Percentiles rank a stretch among this genome's conserved stretches.
Conservation (phyloP, 2,888 invertebrate genomes). For the Mythimna impura region DNA sequence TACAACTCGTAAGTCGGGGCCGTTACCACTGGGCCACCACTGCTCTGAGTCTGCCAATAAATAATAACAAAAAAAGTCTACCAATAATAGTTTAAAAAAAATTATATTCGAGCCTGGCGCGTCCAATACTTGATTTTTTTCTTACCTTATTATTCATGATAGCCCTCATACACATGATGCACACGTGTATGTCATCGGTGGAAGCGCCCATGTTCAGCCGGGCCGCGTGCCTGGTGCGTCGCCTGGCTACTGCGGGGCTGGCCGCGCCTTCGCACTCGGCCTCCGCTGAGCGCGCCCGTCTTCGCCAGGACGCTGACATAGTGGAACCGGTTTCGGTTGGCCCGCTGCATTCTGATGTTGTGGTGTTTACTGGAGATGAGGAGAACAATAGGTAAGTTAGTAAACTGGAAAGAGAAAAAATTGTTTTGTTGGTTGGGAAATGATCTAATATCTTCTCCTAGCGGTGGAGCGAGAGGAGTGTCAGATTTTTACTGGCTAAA, state of each 20-base stretch:
- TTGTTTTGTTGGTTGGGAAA: background rate
- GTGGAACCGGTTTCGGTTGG: slow-evolving; percentile 79
- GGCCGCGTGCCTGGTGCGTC: slow-evolving; percentile 96
- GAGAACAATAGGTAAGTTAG: background rate
- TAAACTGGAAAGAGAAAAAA: background rate
- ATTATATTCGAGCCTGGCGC: too few relatives aligned
- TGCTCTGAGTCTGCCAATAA: too few relatives aligned
- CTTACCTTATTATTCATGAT: slow-evolving; percentile 99
- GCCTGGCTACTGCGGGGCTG: slow-evolving; percentile 85
- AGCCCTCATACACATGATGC: slow-evolving; percentile 99
- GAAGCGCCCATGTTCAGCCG: slow-evolving; percentile 98
- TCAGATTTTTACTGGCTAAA: too few relatives aligned
- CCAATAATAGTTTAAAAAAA: too few relatives aligned
- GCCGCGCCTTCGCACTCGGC: slow-evolving; percentile 78
- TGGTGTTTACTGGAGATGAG: slow-evolving; percentile 79
- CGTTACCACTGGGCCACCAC: too few relatives aligned
- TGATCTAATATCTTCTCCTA: too few relatives aligned
- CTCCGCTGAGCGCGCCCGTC: slow-evolving; percentile 80
- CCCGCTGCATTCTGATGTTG: slow-evolving; percentile 86
- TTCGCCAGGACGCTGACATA: slow-evolving; percentile 82
- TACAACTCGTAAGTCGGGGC: too few relatives aligned
- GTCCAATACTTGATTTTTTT: too few relatives aligned
- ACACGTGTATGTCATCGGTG: slow-evolving; percentile 99
- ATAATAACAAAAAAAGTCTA: too few relatives aligned
- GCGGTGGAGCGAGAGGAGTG: too few relatives aligned